Base-by-base conservation (phyloP, 2,113 vertebrate genomes). In the Sinocyclocheilus maitianheensis region DNA sequence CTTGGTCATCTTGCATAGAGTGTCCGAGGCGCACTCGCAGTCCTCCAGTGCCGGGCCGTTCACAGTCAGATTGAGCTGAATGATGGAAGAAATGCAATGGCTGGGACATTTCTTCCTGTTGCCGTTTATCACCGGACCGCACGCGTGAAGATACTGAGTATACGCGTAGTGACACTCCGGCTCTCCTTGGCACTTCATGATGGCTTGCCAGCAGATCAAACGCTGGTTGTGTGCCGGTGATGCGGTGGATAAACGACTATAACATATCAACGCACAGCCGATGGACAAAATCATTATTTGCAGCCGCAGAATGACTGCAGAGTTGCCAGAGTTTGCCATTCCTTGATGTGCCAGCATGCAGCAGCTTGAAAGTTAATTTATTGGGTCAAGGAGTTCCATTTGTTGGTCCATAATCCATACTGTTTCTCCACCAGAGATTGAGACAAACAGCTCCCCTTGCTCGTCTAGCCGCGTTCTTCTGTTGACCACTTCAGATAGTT, bases 161-260 rank as follows among this genome's bases (percentile, higher is more conserved):
- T 97, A 98, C 1, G 97, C 97, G 92, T 96, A 97, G 92, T 93
- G 94, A 92, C 97, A 98, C 77, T 96, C 95, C 55, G 95, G 88
- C 89, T 97, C 97, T 34, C 92, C 94, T 83, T 97, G 96, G 91
- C 97, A 98, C 92, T 95, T 95, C 48, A 97, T 90, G 91, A 97
- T 95, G 84, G 97, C 97, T 93, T 97, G 96, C 97, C 97, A 98
- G 93, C 97, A 98, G 85, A 97, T 94, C 89, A 96, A 93, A 86
- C 96, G 95, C 65, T 94, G 95, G 87, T 93, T 94, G 87, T 94
- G 94, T 89, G 91, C 93, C 12, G 95, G 93, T 2, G 94, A 95
- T 30, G 94, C 93, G 77, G 89, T 89, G 77, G 94, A 93, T 34
- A 89, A 1, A 1, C 88, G 86, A 62, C 85, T 5, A 24, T 91